These are phyloP conservation scores for Musca vetustissima DNA, from an alignment of 1,140 invertebrate genomes.

Conservation along the genomic window DNA sequence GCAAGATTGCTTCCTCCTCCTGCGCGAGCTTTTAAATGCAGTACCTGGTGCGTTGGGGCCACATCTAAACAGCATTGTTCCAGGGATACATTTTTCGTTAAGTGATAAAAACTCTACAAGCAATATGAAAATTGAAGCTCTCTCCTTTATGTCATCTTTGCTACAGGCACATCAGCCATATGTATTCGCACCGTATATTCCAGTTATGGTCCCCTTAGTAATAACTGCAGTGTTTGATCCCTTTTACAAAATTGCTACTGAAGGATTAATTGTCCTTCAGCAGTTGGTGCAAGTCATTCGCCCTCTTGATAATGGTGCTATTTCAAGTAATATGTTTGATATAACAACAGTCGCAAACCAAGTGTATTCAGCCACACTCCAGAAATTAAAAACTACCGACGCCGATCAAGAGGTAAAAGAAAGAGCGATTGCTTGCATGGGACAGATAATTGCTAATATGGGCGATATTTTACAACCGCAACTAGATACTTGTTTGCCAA, in stretches of 20 bases:
- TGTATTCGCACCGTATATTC: constrained; percentile 78
- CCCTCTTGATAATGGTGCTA: constrained; percentile 67
- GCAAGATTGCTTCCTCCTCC: constrained; percentile 86
- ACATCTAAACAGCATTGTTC: constrained; percentile 82
- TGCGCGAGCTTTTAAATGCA: constrained; percentile 88
- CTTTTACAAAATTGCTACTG: constrained; percentile 98
- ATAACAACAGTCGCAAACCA: constrained; percentile 76
- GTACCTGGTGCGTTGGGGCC: constrained; percentile 84
- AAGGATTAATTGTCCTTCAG: constrained; percentile 89
- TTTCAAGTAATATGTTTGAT: constrained; percentile 63
- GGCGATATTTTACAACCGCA: constrained; percentile 78
- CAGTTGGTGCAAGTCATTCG: constrained; percentile 93
- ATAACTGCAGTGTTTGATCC: constrained; percentile 87
- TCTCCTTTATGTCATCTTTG: constrained; percentile 89
- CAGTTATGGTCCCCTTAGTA: constrained; percentile 82
- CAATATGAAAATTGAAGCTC: constrained; percentile 97
- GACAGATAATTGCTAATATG: constrained; percentile 89
- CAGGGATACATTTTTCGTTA: constrained; percentile 88
- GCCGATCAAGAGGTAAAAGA: constrained; percentile 99
- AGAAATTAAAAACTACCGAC: constrained; percentile 88
- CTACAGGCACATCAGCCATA: constrained; percentile 77
- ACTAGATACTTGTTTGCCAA: constrained; percentile 82
- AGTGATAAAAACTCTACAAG: constrained; percentile 93
- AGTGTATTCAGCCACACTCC: constrained; percentile 83
- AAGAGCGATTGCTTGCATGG: constrained; percentile 95